phyloP scores from a whole-genome alignment of 30 jellyfish, hydroid and myxozoan species.

The Haliclystus octoradiatus region DNA sequence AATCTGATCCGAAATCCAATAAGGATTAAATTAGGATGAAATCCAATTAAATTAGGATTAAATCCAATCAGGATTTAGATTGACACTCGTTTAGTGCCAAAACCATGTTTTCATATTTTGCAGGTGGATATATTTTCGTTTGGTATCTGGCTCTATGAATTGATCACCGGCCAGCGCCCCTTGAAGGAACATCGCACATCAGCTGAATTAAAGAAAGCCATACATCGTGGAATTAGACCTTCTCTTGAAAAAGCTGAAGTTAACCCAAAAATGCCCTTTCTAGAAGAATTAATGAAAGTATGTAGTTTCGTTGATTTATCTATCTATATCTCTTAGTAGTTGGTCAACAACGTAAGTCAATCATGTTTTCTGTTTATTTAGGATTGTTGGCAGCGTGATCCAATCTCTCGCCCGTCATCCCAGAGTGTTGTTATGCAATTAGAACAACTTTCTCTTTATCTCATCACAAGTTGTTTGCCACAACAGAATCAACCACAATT shows the following conservation, averaged over 20 bases:
- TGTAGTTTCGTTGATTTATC: too few relatives aligned
- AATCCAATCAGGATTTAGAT: not conserved
- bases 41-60: not conserved
- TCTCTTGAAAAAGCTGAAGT: slow-evolving; percentile 42
- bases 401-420: slow-evolving; percentile 75
- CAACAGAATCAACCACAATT: slow-evolving; percentile 14
- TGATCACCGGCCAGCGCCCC: slow-evolving; percentile 84
- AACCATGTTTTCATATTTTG: not conserved
- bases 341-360: not conserved
- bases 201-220: slow-evolving; percentile 72
- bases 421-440: slow-evolving; percentile 27
- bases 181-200: slow-evolving; percentile 54
- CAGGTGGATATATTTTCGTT: slow-evolving; percentile 89
- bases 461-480: slow-evolving; percentile 41
- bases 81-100: not conserved
- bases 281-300: slow-evolving; percentile 76
- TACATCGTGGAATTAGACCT: slow-evolving; percentile 81
- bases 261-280: slow-evolving; percentile 51
- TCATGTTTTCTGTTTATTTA: slow-evolving; percentile 1
- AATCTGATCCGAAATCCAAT: too few relatives aligned
- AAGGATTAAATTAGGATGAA: not conserved
- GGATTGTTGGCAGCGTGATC: slow-evolving; percentile 91
- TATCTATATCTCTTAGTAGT: not conserved
- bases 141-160: slow-evolving; percentile 86
- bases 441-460: slow-evolving; percentile 22